Conservation (phyloP, 2,888 invertebrate genomes). For the Allophyes oxyacanthae region DNA sequence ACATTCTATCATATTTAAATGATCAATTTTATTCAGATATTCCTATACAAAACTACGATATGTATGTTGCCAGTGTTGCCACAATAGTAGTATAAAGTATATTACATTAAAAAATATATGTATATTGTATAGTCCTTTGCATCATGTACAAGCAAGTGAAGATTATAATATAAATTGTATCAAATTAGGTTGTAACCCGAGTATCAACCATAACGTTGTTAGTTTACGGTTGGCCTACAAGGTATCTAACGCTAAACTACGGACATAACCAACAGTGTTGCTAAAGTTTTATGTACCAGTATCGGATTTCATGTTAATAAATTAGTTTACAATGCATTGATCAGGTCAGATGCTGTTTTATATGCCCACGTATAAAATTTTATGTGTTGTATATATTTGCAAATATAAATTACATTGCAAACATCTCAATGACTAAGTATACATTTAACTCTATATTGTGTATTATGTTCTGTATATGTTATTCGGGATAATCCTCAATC, state of each 20-base stretch:
- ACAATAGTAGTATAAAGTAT: background rate
- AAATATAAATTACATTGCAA: no score
- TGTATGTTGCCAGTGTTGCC: no score
- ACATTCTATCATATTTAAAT: no score
- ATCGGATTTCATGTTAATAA: constrained; percentile 44
- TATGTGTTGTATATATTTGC: background rate
- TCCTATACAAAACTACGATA: no score
- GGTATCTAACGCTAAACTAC: constrained; percentile 30
- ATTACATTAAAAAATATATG: background rate
- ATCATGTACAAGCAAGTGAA: constrained; percentile 20
- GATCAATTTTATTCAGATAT: no score
- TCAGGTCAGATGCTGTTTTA: constrained; percentile 2
- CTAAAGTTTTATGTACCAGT: constrained; percentile 42
- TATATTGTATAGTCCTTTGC: constrained; percentile 19
- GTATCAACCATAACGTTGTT: constrained; percentile 24
- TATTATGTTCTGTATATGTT: constrained; percentile 23
- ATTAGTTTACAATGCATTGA: constrained; percentile 27
- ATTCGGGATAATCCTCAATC: constrained; percentile 40
- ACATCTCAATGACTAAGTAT: no score
- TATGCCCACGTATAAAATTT: background rate
- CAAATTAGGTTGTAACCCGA: constrained; percentile 44
- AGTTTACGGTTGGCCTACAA: constrained; percentile 37
- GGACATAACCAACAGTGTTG: constrained; percentile 47
- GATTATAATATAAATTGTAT: constrained; percentile 42
- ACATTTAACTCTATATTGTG: constrained; percentile 2